Conservation (phyloP, 2,113 vertebrate species). For the Siniperca chuatsi region DNA sequence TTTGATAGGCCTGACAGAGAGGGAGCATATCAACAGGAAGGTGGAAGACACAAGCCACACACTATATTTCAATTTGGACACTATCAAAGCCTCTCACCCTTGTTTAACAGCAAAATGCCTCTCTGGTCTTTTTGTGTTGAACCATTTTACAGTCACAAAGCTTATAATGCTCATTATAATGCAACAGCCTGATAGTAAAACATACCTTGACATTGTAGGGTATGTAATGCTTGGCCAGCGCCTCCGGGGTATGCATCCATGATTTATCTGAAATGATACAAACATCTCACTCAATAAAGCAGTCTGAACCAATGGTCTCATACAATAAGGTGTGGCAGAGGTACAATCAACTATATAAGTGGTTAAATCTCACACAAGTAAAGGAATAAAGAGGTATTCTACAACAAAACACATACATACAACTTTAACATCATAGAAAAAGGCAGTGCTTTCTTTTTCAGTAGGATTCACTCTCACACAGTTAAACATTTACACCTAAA, state of each 20-base stretch:
- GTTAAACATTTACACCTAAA: neutral
- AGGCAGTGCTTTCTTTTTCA: neutral
- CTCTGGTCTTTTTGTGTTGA: neutral
- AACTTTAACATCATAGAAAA: neutral
- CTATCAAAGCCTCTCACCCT: neutral
- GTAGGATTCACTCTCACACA: neutral
- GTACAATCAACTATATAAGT: neutral
- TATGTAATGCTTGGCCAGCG: constrained; percentile 98
- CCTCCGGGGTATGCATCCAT: constrained; percentile 99
- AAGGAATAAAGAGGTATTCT: neutral
- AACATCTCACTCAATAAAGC: constrained; percentile 54
- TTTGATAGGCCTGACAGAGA: neutral
- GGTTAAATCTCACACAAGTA: neutral
- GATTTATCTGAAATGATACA: constrained; percentile 94
- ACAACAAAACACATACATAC: neutral
- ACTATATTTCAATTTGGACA: neutral
- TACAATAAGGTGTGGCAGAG: neutral
- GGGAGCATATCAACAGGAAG: neutral
- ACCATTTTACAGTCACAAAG: neutral
- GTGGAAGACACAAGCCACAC: neutral
- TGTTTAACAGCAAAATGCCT: neutral
- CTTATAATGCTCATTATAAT: neutral
- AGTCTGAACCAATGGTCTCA: neutral
- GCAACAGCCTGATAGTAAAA: constrained; percentile 29
- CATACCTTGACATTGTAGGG: constrained; percentile 97